Evolutionary conservation across 2,888 invertebrate genomes (phyloP).

Genomic region (Epinotia ramella): DNA sequence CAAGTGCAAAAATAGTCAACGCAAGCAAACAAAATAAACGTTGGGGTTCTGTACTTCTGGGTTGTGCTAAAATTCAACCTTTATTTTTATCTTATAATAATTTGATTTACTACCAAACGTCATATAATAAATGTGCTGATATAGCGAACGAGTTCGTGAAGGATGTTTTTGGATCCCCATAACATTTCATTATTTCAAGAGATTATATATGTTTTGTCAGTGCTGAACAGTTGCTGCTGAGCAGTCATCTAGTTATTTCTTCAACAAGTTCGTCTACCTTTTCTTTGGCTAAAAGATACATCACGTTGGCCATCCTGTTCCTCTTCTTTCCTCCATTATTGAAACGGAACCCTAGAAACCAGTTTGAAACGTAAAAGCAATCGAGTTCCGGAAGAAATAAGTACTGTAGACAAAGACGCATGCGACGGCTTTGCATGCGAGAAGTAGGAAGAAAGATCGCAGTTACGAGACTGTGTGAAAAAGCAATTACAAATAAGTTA

Average conservation of each 20-base stretch:
- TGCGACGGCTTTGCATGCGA: constrained; percentile 56
- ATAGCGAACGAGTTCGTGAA: too few species aligned
- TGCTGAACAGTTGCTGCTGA: too few species aligned
- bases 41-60: constrained; percentile 11
- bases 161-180: too few species aligned
- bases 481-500: constrained; percentile 76
- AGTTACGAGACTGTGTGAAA: constrained; percentile 73
- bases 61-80: not conserved
- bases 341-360: constrained; percentile 33
- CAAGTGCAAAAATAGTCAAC: constrained; percentile 5
- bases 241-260: too few species aligned
- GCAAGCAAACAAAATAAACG: not conserved
- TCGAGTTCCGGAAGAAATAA: constrained; percentile 65
- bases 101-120: not conserved
- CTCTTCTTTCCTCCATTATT: not conserved
- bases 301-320: not conserved
- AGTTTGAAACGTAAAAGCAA: constrained; percentile 41
- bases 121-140: too few species aligned
- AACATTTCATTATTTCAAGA: too few species aligned
- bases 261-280: too few species aligned
- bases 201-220: too few species aligned
- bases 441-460: constrained; percentile 71
- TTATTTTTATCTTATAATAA: not conserved
- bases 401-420: constrained; percentile 55
- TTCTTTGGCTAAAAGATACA: not conserved